A percentile compares a stretch with the other conserved stretches of the same genome.
These are phyloP conservation scores for Tetramorium simillimum DNA, from an alignment of 1,140 invertebrate genomes.

Conservation along the genomic window DNA sequence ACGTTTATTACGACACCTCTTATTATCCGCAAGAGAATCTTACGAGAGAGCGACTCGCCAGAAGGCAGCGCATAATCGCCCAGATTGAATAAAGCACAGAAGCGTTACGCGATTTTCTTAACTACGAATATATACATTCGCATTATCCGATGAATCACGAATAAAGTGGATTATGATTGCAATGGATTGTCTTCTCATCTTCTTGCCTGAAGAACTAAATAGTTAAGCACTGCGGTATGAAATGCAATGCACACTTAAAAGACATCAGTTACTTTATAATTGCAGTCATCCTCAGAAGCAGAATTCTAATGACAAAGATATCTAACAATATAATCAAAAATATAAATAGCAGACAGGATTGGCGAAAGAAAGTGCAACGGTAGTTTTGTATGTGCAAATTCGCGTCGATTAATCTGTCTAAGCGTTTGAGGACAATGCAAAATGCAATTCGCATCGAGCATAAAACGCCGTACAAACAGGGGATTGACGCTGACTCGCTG, in stretches of 20 bases:
- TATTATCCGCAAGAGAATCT: conserved; percentile 39
- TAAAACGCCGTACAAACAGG: neutral
- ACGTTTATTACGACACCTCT: conserved; percentile 59
- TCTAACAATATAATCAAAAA: neutral
- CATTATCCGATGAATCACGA: conserved; percentile 15
- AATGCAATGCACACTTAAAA: neutral
- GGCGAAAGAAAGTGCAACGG: neutral
- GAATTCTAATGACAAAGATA: neutral
- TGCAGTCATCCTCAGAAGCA: neutral
- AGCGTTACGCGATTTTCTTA: conserved; percentile 1
- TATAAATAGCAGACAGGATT: neutral
- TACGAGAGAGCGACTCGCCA: neutral
- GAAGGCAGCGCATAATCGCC: conserved; percentile 33
- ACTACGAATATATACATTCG: neutral
- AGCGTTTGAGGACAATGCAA: neutral
- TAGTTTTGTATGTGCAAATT: neutral
- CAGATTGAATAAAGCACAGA: conserved; percentile 55
- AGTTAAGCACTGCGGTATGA: neutral
- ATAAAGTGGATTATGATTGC: conserved; percentile 37
- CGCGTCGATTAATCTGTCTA: neutral
- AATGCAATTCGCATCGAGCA: neutral
- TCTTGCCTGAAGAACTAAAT: neutral
- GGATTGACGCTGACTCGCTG: neutral
- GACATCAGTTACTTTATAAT: neutral
- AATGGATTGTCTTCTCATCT: neutral